Percentiles rank a stretch among this genome's conserved stretches.
Evolutionary conservation across 64 coral and sea anemone species (phyloP).

Genomic region (Montipora foliosa): DNA sequence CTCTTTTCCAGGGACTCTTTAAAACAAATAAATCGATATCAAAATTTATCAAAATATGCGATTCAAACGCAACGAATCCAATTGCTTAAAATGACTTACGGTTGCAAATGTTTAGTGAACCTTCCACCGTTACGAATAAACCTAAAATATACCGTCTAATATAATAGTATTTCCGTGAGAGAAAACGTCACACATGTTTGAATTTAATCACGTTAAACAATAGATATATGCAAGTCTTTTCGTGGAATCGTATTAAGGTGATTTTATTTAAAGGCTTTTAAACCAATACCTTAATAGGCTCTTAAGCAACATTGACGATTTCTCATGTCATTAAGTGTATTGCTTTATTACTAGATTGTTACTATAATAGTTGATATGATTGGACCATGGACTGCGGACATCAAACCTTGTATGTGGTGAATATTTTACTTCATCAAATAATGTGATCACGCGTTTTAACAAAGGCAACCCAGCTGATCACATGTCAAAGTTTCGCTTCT

Average conservation of each 20-base stretch:
- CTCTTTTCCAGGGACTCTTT: no score
- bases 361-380: background rate
- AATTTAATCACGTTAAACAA: background rate
- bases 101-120: background rate
- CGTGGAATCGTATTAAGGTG: background rate
- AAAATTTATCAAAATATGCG: background rate
- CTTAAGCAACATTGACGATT: background rate
- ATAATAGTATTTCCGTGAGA: background rate
- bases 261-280: background rate
- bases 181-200: background rate
- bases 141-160: no score
- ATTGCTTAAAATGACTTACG: background rate
- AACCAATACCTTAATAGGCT: background rate
- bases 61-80: background rate
- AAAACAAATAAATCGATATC: no score
- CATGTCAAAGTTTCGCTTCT: no score
- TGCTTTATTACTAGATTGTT: background rate
- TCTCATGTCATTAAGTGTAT: background rate
- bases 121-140: background rate
- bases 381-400: background rate
- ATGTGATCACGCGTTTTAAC: background rate
- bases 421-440: background rate
- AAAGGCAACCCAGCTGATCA: no score
- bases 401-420: background rate
- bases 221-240: background rate